Evolutionary conservation across 2,888 invertebrate genomes (phyloP).

Genomic region (Epicampocera succincta): DNA sequence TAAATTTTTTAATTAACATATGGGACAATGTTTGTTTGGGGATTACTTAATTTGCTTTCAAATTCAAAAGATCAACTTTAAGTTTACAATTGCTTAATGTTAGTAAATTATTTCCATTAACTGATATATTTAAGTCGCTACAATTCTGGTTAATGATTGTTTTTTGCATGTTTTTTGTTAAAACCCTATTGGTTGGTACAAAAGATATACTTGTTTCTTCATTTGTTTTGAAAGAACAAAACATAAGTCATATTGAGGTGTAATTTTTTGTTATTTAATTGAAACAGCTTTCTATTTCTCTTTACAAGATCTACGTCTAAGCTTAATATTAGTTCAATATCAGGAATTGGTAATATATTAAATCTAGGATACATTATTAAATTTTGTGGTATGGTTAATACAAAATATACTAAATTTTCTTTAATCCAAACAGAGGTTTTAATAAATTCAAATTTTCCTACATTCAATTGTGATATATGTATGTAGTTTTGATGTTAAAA

Average conservation of each 20-base stretch:
- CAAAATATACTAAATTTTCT: too few species aligned
- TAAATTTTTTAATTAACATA: constrained; percentile 27
- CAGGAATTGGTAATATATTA: too few species aligned
- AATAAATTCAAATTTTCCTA: constrained; percentile 6
- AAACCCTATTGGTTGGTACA: constrained; percentile 7
- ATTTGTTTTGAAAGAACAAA: constrained; percentile 22
- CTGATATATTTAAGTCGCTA: constrained; percentile 12
- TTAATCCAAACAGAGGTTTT: too few species aligned
- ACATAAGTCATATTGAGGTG: constrained; percentile 8
- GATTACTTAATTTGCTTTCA: constrained; percentile 15
- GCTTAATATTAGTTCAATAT: constrained; percentile 8
- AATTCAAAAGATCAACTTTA: constrained; percentile 23
- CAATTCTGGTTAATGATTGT: constrained; percentile 5
- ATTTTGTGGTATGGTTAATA: constrained; percentile 17
- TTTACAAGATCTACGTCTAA: too few species aligned
- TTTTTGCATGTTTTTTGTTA: constrained; percentile 17
- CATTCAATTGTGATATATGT: neutral
- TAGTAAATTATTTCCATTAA: too few species aligned
- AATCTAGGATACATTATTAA: too few species aligned
- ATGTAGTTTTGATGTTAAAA: neutral
- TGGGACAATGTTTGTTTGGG: constrained; percentile 8
- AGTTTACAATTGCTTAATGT: constrained; percentile 13
- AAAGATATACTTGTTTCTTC: constrained; percentile 7
- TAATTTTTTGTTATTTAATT: constrained; percentile 20
- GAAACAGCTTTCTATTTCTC: constrained; percentile 6